Percentiles rank a stretch among this genome's conserved stretches.
Evolutionary conservation across 2,797 vertebrate species (phyloP).

Genomic region (Pangasius krempfi): DNA sequence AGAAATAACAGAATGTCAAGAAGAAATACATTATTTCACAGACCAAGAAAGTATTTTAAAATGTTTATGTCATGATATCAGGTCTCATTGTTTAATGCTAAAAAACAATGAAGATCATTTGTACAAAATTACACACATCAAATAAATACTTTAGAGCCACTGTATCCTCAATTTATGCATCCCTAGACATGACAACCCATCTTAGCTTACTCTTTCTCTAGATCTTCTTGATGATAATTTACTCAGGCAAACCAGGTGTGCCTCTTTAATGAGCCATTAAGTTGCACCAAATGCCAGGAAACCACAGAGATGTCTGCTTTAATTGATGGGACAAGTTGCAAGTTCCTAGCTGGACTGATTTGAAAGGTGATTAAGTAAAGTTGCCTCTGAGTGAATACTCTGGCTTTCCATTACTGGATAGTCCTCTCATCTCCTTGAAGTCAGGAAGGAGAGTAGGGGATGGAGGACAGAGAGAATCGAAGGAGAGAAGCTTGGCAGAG

Average conservation of each 20-base stretch:
- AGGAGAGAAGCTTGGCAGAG: conserved; percentile 70
- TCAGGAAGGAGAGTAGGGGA: conserved; percentile 55
- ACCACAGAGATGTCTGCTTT: conserved; percentile 58
- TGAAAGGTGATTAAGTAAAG: conserved; percentile 68
- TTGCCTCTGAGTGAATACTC: conserved; percentile 56
- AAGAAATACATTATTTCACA: not conserved
- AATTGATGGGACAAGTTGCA: conserved; percentile 60
- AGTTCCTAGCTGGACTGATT: conserved; percentile 53
- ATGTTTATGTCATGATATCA: not conserved
- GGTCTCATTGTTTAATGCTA: conserved; percentile 26
- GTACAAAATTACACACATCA: conserved; percentile 15
- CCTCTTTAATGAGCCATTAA: conserved; percentile 67
- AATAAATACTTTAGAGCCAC: conserved; percentile 18
- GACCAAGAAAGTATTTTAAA: conserved; percentile 4
- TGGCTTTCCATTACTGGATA: conserved; percentile 55
- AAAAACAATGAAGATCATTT: not conserved
- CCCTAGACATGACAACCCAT: conserved; percentile 25
- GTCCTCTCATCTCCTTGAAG: conserved; percentile 67
- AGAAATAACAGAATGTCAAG: conserved; percentile 3
- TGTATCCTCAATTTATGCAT: conserved; percentile 26
- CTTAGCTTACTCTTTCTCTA: conserved; percentile 46
- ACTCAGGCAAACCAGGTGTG: conserved; percentile 57
- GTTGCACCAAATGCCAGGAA: conserved; percentile 60
- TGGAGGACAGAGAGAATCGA: conserved; percentile 33
- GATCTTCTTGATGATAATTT: conserved; percentile 55